Conservation (phyloP, 1,140 invertebrate genomes). For the Drosophila pseudoobscura region DNA sequence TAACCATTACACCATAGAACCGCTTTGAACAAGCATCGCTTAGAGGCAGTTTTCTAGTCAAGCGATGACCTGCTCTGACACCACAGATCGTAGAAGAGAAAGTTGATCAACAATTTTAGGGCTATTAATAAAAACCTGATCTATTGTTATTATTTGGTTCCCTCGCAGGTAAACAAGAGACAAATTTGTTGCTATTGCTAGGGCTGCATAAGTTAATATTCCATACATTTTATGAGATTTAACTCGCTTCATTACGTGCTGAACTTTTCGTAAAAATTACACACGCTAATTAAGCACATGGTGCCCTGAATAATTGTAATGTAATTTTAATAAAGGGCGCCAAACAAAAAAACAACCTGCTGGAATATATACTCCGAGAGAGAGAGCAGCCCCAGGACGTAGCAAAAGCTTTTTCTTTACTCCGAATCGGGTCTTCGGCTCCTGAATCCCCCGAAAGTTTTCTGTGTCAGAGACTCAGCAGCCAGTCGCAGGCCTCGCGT, state of each 20-base stretch:
- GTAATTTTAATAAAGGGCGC: slow-evolving; percentile 52
- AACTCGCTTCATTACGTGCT: not conserved
- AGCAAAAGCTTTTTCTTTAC: slow-evolving; percentile 40
- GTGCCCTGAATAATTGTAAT: slow-evolving; percentile 45
- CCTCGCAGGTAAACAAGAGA: not conserved
- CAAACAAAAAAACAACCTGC: slow-evolving; percentile 75
- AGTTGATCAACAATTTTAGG: slow-evolving; percentile 8
- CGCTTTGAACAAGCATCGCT: not conserved
- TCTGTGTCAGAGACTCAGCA: slow-evolving; percentile 51
- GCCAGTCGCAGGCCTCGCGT: slow-evolving; percentile 18
- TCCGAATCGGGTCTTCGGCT: slow-evolving; percentile 60
- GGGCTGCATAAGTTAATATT: not conserved
- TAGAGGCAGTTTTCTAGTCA: slow-evolving; percentile 34
- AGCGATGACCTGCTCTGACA: not conserved
- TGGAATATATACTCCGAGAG: slow-evolving; percentile 44
- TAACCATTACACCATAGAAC: slow-evolving; percentile 95
- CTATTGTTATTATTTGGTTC: slow-evolving; percentile 1
- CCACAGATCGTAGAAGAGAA: slow-evolving; percentile 29
- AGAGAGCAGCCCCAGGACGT: slow-evolving; percentile 1
- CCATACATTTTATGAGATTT: slow-evolving; percentile 1
- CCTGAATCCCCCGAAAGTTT: slow-evolving; percentile 38
- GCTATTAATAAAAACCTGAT: slow-evolving; percentile 24
- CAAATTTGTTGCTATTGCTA: slow-evolving; percentile 7
- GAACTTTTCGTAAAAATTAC: slow-evolving; percentile 27
- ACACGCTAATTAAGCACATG: slow-evolving; percentile 41